Evolutionary conservation across 2,113 vertebrate genomes (phyloP).

Genomic region (Tapirus terrestris): DNA sequence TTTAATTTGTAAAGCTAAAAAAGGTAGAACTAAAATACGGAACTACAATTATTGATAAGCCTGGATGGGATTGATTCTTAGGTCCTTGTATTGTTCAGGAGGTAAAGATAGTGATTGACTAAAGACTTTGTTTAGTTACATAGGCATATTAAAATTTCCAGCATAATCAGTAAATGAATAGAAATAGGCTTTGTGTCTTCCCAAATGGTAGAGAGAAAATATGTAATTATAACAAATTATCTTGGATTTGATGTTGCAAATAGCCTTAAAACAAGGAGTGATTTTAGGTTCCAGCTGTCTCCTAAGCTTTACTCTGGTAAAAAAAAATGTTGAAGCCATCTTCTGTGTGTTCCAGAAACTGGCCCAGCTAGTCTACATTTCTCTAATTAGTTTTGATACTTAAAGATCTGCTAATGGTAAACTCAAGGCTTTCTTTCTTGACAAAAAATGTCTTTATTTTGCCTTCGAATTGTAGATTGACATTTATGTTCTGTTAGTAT

Average conservation of each 20-base stretch:
- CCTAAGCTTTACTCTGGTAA: background rate
- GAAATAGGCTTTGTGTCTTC: background rate
- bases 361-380: background rate
- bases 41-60: background rate
- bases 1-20: background rate
- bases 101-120: background rate
- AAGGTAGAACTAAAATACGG: background rate
- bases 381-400: background rate
- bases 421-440: background rate
- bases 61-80: background rate
- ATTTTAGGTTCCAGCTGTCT: background rate
- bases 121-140: background rate
- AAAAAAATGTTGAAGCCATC: background rate
- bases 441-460: background rate
- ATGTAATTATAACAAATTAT: background rate
- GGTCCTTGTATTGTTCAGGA: background rate
- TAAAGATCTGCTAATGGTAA: background rate
- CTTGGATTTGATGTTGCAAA: background rate
- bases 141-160: background rate
- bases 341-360: background rate
- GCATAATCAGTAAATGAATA: background rate
- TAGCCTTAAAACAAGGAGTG: background rate
- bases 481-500: background rate
- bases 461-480: background rate
- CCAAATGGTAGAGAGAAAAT: background rate